Conservation (phyloP, 2,797 vertebrate species). For the Micropoecilia bifurca region DNA sequence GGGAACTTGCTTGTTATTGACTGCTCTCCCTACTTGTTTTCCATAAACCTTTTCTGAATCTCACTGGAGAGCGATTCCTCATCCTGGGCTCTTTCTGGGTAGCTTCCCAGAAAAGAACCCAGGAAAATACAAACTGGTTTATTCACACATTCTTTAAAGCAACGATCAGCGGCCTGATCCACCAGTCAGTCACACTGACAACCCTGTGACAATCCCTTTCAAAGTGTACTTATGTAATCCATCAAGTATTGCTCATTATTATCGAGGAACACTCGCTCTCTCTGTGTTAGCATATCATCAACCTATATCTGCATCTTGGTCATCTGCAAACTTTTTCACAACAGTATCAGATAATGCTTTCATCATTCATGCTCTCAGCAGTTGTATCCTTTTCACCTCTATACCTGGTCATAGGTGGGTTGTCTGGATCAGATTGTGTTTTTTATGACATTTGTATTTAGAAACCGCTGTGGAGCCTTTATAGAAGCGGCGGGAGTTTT, state of each 20-base stretch:
- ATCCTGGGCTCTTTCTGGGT: not conserved
- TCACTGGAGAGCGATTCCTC: not conserved
- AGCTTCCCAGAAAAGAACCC: not conserved
- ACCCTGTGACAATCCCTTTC: not conserved
- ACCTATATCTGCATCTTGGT: not conserved
- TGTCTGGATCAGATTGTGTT: not conserved
- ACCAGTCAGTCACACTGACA: not conserved
- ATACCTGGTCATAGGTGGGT: not conserved
- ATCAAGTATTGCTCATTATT: not conserved
- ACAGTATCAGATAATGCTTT: not conserved
- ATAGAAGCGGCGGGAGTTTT: conserved; percentile 10
- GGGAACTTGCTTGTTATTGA: not conserved
- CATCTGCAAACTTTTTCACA: not conserved
- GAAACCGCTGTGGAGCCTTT: conserved; percentile 42
- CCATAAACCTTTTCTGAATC: not conserved
- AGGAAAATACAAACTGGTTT: not conserved
- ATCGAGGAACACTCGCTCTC: not conserved
- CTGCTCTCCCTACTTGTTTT: not conserved
- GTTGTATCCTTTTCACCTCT: not conserved
- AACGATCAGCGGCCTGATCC: not conserved
- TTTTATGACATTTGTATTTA: conserved; percentile 4
- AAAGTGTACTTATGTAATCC: not conserved
- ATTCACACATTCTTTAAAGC: not conserved
- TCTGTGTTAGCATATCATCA: not conserved
- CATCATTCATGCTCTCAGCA: not conserved